Conservation (phyloP, 2,797 vertebrate species). For the Delichon dasypus region DNA sequence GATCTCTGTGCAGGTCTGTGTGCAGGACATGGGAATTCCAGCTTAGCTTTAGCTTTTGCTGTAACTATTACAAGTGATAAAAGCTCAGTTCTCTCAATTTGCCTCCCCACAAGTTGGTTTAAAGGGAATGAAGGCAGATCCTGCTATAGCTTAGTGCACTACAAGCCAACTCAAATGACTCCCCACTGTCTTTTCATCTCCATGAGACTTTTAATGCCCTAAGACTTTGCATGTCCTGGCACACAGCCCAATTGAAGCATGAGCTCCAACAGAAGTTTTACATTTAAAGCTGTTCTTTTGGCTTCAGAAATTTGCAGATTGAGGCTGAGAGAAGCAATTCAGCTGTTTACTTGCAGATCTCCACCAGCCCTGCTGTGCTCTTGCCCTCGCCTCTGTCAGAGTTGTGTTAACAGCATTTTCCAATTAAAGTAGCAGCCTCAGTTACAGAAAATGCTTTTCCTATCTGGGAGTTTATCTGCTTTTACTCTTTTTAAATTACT, state of each 20-base stretch:
- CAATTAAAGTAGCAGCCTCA: conserved; percentile 8
- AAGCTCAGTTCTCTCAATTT: neutral
- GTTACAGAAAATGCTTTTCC: conserved; percentile 6
- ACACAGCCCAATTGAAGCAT: conserved; percentile 24
- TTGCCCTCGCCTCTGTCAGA: neutral
- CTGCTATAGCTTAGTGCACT: neutral
- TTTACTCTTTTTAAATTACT: neutral
- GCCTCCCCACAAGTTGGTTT: conserved; percentile 5
- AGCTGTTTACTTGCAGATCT: conserved; percentile 46
- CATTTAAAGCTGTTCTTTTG: conserved; percentile 59
- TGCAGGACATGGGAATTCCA: neutral
- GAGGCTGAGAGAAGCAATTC: conserved; percentile 36
- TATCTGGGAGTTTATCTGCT: neutral
- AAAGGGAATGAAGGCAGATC: conserved; percentile 21
- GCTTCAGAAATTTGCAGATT: conserved; percentile 13
- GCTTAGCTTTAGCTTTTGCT: neutral
- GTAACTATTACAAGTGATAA: conserved; percentile 9
- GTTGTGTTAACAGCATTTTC: conserved; percentile 28
- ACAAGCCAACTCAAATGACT: conserved; percentile 29
- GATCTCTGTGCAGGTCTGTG: neutral
- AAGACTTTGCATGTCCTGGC: conserved; percentile 37
- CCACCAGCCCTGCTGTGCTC: conserved; percentile 15
- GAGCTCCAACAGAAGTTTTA: conserved; percentile 50
- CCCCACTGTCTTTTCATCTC: conserved; percentile 43
- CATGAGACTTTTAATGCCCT: conserved; percentile 17